Conservation (phyloP, 2,888 invertebrate genomes). For the Eubasilissa splendida region DNA sequence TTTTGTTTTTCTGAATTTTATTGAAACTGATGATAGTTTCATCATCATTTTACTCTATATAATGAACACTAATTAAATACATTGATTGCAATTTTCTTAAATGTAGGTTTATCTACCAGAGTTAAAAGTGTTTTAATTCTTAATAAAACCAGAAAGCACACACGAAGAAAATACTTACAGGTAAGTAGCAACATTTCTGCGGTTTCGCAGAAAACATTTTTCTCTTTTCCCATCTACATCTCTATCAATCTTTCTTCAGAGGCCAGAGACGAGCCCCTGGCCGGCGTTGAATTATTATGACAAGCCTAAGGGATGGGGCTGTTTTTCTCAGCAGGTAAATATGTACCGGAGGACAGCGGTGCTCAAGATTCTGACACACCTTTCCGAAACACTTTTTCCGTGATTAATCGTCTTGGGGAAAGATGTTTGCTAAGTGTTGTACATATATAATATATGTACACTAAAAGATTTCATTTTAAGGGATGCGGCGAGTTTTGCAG, state of each 20-base stretch:
- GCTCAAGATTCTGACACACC: conserved; percentile 19
- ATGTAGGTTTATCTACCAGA: too few species aligned
- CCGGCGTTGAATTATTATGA: conserved; percentile 41
- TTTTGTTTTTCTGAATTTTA: too few species aligned
- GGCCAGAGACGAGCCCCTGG: conserved; percentile 33
- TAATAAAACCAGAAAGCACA: too few species aligned
- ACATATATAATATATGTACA: conserved; percentile 4
- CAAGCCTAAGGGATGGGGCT: conserved; percentile 28
- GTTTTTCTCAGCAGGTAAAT: conserved; percentile 25
- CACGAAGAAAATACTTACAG: too few species aligned
- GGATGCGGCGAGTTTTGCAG: not conserved
- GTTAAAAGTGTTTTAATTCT: too few species aligned
- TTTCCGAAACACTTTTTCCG: conserved; percentile 24
- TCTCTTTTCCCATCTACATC: conserved; percentile 28
- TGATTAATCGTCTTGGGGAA: conserved; percentile 23
- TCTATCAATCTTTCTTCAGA: conserved; percentile 47
- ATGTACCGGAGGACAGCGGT: conserved; percentile 18
- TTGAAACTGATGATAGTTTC: too few species aligned
- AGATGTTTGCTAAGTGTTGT: conserved; percentile 28
- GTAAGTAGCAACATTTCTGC: too few species aligned
- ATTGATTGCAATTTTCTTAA: too few species aligned
- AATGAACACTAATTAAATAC: too few species aligned
- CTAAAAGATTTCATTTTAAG: conserved; percentile 24
- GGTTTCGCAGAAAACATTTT: not conserved
- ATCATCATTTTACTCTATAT: too few species aligned